Conservation (phyloP, 2,113 vertebrate species). For the Xyliphius kryptos region DNA sequence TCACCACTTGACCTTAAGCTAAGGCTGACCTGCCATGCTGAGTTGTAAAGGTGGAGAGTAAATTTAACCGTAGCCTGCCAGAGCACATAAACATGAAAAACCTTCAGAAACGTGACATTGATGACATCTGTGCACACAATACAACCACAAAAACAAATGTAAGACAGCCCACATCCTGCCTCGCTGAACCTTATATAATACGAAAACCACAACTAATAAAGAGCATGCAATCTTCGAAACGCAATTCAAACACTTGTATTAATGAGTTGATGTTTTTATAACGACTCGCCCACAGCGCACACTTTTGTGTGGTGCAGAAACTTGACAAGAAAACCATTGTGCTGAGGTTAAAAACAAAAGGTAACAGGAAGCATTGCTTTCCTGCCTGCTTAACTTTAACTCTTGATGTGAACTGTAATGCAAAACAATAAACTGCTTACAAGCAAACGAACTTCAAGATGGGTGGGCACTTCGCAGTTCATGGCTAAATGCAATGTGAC, state of each 20-base stretch:
- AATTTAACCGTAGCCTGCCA: conserved; percentile 21
- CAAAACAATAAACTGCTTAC: conserved; percentile 7
- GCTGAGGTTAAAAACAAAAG: conserved; percentile 45
- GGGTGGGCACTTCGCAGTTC: conserved; percentile 15
- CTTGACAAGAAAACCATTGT: conserved; percentile 31
- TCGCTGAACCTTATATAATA: conserved; percentile 25
- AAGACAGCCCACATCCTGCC: conserved; percentile 52
- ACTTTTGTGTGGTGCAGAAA: conserved; percentile 22
- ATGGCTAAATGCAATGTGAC: background rate
- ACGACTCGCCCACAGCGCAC: background rate
- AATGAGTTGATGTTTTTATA: background rate
- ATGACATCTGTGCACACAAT: conserved; percentile 22
- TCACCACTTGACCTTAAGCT: conserved; percentile 54
- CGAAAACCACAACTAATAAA: conserved; percentile 26
- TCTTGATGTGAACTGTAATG: conserved; percentile 1
- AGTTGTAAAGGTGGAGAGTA: conserved; percentile 14
- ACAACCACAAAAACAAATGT: conserved; percentile 36
- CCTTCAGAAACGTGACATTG: conserved; percentile 9
- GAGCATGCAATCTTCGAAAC: background rate
- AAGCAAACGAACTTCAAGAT: conserved; percentile 24
- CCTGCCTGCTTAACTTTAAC: conserved; percentile 48
- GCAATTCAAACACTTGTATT: conserved; percentile 12
- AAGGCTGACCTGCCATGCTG: conserved; percentile 52
- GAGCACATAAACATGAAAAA: conserved; percentile 12
- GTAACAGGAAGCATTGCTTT: conserved; percentile 65